Evolutionary conservation across 2,888 invertebrate species (phyloP).

Genomic region (Agrotis ipsilon): DNA sequence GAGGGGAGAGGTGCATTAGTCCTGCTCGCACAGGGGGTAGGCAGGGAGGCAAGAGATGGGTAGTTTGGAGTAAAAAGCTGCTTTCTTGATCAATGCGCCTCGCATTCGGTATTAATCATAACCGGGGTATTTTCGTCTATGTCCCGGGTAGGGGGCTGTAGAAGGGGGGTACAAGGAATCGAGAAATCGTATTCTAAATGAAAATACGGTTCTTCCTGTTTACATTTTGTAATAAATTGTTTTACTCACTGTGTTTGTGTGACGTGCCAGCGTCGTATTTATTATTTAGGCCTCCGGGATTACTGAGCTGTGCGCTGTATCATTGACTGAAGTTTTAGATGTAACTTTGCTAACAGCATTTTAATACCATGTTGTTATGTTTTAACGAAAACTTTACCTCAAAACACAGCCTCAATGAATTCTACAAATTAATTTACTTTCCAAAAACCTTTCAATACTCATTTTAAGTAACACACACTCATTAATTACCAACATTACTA

Average conservation of each 20-base stretch:
- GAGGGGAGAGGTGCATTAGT: slow-evolving; percentile 89
- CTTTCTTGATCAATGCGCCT: slow-evolving; percentile 91
- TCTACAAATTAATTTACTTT: too few species aligned
- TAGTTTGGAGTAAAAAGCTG: slow-evolving; percentile 91
- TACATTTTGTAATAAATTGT: slow-evolving; percentile 91
- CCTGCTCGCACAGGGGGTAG: slow-evolving; percentile 81
- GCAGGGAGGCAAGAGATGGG: slow-evolving; percentile 83
- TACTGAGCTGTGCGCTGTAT: slow-evolving; percentile 55
- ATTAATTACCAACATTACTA: too few species aligned
- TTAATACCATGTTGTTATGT: slow-evolving; percentile 36
- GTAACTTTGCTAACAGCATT: slow-evolving; percentile 21
- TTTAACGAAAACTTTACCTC: too few species aligned
- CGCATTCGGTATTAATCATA: slow-evolving; percentile 91
- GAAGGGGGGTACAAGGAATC: slow-evolving; percentile 73
- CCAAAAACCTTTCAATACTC: too few species aligned
- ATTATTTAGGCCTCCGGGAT: slow-evolving; percentile 75
- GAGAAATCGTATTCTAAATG: slow-evolving; percentile 91
- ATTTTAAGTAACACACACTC: neutral
- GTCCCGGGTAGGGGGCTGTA: slow-evolving; percentile 71
- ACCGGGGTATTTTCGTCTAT: slow-evolving; percentile 91
- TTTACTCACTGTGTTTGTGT: slow-evolving; percentile 86
- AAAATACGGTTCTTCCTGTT: slow-evolving; percentile 91
- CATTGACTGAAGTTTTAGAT: slow-evolving; percentile 60
- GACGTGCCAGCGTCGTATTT: slow-evolving; percentile 72
- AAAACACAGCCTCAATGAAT: neutral